Conservation (phyloP, 2,113 vertebrate genomes). For the Scomber scombrus region DNA sequence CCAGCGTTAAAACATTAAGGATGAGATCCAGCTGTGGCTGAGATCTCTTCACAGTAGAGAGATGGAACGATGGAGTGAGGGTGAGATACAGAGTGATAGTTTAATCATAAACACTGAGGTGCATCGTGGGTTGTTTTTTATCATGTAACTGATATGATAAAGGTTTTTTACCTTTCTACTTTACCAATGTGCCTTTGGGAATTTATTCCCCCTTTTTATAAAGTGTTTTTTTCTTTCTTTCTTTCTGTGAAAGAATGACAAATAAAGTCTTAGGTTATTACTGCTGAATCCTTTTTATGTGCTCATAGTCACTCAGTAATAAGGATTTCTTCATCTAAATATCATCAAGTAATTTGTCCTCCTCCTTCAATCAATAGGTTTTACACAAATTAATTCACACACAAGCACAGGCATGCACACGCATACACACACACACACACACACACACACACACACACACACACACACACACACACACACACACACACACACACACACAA, state of each 20-base stretch:
- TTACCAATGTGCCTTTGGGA: no score
- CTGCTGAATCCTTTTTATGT: slow-evolving; percentile 80
- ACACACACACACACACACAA: slow-evolving; percentile 21
- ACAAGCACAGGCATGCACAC: slow-evolving; percentile 29
- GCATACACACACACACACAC: slow-evolving; percentile 24
- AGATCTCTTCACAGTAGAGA: slow-evolving; percentile 57
- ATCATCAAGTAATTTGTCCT: slow-evolving; percentile 92
- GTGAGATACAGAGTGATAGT: neutral
- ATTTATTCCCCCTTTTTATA: no score
- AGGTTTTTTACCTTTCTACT: no score
- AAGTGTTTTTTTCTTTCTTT: neutral
- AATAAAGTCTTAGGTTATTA: slow-evolving; percentile 90
- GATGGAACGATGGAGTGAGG: slow-evolving; percentile 3
- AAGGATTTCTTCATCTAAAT: slow-evolving; percentile 94
- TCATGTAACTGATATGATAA: no score
- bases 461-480: slow-evolving; percentile 13
- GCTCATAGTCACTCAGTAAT: slow-evolving; percentile 88
- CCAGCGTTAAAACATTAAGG: slow-evolving; percentile 53
- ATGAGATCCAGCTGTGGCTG: slow-evolving; percentile 57
- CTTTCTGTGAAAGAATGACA: slow-evolving; percentile 83
- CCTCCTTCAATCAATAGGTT: slow-evolving; percentile 88
- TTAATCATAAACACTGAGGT: no score
- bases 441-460: slow-evolving; percentile 24
- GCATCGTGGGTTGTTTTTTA: no score
- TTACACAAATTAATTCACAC: slow-evolving; percentile 43